Percentiles rank a stretch among this genome's conserved stretches.
Evolutionary conservation across 2,113 vertebrate genomes (phyloP).

Genomic region (Bubo blakistoni): DNA sequence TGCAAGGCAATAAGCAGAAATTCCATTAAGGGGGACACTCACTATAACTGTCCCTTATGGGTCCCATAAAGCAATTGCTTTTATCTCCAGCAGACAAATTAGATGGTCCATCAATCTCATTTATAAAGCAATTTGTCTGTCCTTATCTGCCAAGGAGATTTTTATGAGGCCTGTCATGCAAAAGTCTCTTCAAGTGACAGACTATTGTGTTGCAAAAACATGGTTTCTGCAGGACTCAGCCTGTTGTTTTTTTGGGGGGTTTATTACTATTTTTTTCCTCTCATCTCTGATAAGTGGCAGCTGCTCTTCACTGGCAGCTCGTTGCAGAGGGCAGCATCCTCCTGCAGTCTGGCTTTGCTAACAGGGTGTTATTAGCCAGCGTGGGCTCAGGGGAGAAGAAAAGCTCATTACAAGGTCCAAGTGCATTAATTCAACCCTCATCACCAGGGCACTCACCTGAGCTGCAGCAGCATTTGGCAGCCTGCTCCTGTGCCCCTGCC

Average conservation of each 20-base stretch:
- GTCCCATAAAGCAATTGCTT: background rate
- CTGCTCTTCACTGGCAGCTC: background rate
- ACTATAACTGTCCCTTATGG: background rate
- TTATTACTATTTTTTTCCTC: background rate
- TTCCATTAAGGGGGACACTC: background rate
- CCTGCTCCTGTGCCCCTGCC: background rate
- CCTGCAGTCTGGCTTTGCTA: background rate
- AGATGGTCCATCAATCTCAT: background rate
- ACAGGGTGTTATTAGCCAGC: background rate
- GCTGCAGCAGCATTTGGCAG: background rate
- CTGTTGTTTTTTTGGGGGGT: accelerated
- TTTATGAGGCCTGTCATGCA: background rate
- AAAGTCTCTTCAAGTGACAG: background rate
- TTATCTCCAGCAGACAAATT: background rate
- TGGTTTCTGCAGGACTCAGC: background rate
- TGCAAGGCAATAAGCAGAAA: background rate
- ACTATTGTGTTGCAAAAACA: background rate
- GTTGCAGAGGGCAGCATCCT: background rate
- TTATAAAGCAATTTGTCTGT: background rate
- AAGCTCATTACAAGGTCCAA: background rate
- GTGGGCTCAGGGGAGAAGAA: background rate
- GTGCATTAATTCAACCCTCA: background rate
- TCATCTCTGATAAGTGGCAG: background rate
- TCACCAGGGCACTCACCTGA: accelerated
- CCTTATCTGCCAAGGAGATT: background rate